A percentile compares a stretch with the other conserved stretches of the same genome.
phyloP scores from a whole-genome alignment of 2,113 vertebrate genomes.

The Xenus cinereus region DNA sequence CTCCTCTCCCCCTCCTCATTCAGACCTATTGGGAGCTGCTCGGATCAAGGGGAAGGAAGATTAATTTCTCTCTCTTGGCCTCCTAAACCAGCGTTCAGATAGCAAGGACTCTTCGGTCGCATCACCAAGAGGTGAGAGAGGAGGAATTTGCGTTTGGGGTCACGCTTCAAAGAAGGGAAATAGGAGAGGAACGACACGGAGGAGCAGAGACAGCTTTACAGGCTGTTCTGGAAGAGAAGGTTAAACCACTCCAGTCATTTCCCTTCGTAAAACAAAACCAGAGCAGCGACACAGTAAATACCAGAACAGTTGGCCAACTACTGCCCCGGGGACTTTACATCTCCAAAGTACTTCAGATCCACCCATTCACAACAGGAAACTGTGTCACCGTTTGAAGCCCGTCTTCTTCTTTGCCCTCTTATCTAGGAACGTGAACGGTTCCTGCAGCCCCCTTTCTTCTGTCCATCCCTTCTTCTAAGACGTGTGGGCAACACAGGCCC shows the following conservation, averaged over 20 bases:
- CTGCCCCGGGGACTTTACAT: background rate
- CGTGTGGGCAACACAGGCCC: background rate
- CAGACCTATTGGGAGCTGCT: background rate
- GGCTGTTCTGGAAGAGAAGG: background rate
- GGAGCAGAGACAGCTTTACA: background rate
- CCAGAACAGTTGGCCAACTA: background rate
- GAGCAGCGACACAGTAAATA: rapidly evolving
- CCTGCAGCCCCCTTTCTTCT: background rate
- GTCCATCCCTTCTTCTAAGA: background rate
- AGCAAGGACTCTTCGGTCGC: background rate
- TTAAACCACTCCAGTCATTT: background rate
- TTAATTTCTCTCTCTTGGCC: background rate
- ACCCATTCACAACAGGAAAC: background rate
- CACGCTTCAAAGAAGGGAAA: background rate
- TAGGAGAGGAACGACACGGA: background rate
- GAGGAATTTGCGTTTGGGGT: background rate
- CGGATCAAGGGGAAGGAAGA: background rate
- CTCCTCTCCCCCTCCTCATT: background rate
- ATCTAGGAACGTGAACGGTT: background rate
- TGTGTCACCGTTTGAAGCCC: rapidly evolving
- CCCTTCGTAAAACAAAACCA: background rate
- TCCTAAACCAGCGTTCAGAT: background rate
- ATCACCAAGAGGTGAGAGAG: background rate
- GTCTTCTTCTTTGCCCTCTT: background rate
- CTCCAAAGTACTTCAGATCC: background rate